Percentiles rank a stretch among this genome's conserved stretches.
Conservation (phyloP, 1,140 invertebrate species). For the Colletes latitarsis region DNA sequence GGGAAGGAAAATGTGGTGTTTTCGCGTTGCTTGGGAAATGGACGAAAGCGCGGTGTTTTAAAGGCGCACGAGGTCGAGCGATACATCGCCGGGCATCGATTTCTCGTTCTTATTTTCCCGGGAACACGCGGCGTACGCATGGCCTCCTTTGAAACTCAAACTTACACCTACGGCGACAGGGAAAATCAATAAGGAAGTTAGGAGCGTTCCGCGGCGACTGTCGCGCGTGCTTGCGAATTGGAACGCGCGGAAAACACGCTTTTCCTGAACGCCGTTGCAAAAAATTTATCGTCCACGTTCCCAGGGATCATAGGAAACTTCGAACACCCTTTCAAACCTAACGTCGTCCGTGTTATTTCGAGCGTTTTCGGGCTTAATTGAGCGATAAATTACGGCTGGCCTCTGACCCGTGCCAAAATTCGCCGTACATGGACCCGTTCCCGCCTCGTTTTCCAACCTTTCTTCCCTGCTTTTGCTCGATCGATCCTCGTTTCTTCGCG, state of each 20-base stretch:
- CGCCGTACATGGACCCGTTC: background rate
- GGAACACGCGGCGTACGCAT: background rate
- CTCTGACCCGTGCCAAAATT: background rate
- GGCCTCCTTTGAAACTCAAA: slow-evolving; percentile 44
- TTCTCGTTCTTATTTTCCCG: slow-evolving; percentile 37
- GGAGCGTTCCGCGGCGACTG: slow-evolving; percentile 6
- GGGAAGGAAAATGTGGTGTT: too few species aligned
- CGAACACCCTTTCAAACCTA: background rate
- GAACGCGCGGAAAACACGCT: background rate
- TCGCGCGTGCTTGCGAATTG: slow-evolving; percentile 21
- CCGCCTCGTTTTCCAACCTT: background rate
- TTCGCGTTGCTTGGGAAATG: too few species aligned
- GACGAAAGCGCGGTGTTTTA: background rate
- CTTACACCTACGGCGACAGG: slow-evolving; percentile 25
- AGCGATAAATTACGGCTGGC: background rate
- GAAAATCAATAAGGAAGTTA: slow-evolving; percentile 51
- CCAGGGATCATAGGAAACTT: background rate
- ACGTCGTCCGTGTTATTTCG: background rate
- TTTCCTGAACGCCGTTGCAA: too few species aligned
- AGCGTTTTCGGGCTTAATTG: slow-evolving; percentile 7
- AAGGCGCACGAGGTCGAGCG: background rate
- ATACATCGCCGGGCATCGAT: slow-evolving; percentile 44
- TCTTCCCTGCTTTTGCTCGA: background rate
- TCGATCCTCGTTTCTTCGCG: background rate
- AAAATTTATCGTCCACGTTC: slow-evolving; percentile 1